Conservation (phyloP, 2,888 invertebrate genomes). For the Ectropis crepuscularia region DNA sequence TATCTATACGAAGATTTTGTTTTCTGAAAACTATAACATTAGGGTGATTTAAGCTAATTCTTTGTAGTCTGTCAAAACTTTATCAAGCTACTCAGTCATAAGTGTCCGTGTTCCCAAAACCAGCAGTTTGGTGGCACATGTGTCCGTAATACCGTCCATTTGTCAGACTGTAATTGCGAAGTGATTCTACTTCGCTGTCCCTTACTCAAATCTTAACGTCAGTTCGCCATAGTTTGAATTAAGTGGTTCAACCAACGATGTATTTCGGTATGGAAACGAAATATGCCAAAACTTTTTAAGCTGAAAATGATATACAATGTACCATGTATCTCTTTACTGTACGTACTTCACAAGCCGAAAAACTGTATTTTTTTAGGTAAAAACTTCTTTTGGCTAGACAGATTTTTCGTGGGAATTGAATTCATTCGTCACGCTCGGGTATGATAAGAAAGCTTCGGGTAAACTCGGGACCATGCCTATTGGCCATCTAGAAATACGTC, state of each 20-base stretch:
- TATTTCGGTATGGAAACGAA: slow-evolving; percentile 1
- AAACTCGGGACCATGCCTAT: too few species aligned
- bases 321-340: too few species aligned
- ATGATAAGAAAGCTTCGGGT: too few species aligned
- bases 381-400: too few species aligned
- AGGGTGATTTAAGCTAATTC: background rate
- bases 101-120: slow-evolving; percentile 20
- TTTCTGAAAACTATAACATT: too few species aligned
- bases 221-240: slow-evolving; percentile 61
- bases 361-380: too few species aligned
- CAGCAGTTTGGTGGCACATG: slow-evolving; percentile 74
- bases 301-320: too few species aligned
- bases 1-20: too few species aligned
- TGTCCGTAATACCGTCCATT: slow-evolving; percentile 81
- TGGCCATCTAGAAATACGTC: too few species aligned
- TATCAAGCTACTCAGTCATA: slow-evolving; percentile 10
- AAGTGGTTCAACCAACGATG: slow-evolving; percentile 26
- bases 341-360: too few species aligned
- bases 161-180: slow-evolving; percentile 83
- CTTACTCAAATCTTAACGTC: slow-evolving; percentile 81
- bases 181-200: slow-evolving; percentile 79
- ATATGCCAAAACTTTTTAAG: background rate
- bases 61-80: background rate
- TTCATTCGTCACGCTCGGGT: too few species aligned
- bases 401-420: too few species aligned